Base-by-base conservation (phyloP, 2,797 vertebrate genomes). In the Gouania willdenowi region DNA sequence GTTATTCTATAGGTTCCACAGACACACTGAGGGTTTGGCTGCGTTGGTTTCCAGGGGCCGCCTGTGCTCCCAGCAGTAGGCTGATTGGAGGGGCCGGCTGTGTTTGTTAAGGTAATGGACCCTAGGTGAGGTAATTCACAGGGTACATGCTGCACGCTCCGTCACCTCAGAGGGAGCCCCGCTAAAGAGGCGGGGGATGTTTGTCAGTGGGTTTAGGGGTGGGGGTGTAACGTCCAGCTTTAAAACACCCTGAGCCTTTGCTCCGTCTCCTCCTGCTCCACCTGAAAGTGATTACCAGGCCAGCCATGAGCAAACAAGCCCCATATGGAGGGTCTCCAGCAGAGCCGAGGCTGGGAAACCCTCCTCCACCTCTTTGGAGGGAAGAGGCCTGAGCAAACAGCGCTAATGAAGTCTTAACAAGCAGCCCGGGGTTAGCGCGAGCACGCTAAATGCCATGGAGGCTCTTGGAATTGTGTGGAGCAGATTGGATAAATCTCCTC, bases 41-140 rank as follows among this genome's bases (percentile, higher is more conserved):
- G n/a, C n/a, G n/a, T n/a, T n/a, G 75, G 75, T 80, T 85, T 85
- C 51, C 63, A 21, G 66, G 53, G 46, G 59, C 59, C 40, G 78
- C 70, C 81, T 77, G 68, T 74, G 71, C 75, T 76, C 80, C 21
- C 81, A 90, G 85, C 69, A 81, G 78, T 72, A 63, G 75, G 81
- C 66, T 87, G 81, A 79, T 67, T 83, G 68, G 84, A 83, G 75
- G 83, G 85, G 77, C 77, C 23, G 75, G 66, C 53, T 75, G 46
- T 88, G 80, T 90, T 91, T 90, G 81, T 86, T 82, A 90, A 91
- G 87, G 83, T 89, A 93, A 93, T 84, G 85, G 91, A 75, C 79
- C 75, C 83, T 88, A 90, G 86, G 86, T 87, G 82, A 88, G 86
- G 79, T 84, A 79, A 82, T 79, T 84, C 78, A 70, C 79, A 86